phyloP scores from a whole-genome alignment of 1,140 invertebrate genomes.

The Drosophila neocordata region DNA sequence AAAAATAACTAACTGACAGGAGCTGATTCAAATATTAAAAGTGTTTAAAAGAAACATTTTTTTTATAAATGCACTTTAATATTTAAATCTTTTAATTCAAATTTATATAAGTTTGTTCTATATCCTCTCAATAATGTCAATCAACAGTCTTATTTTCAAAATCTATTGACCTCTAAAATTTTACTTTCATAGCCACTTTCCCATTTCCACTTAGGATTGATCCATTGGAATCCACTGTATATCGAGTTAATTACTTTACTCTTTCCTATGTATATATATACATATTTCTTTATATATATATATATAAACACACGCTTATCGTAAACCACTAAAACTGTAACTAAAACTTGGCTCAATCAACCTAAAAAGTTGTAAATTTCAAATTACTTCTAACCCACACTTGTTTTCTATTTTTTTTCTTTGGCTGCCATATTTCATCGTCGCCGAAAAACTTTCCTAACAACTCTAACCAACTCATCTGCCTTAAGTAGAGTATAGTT shows the following conservation, averaged over 20 bases:
- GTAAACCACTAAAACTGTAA: conserved; percentile 2
- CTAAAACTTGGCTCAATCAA: conserved; percentile 16
- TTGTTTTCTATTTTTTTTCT: neutral
- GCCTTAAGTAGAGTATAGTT: conserved; percentile 31
- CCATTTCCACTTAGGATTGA: neutral
- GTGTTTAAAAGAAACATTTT: no score
- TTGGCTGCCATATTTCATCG: conserved; percentile 33
- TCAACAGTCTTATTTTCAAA: no score
- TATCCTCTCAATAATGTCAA: no score
- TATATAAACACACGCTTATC: neutral
- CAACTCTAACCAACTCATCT: neutral
- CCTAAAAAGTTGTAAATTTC: conserved; percentile 19
- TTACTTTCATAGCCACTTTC: neutral
- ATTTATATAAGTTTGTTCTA: no score
- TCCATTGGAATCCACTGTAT: neutral
- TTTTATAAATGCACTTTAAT: no score
- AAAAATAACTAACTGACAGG: no score
- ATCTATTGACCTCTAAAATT: neutral
- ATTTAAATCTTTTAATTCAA: no score
- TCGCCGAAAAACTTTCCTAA: conserved; percentile 29
- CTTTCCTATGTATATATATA: neutral
- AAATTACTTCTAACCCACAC: conserved; percentile 21
- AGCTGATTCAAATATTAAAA: no score
- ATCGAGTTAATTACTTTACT: neutral
- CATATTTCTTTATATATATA: neutral